Conservation (phyloP, 2,797 vertebrate genomes). For the Gastrophryne carolinensis region DNA sequence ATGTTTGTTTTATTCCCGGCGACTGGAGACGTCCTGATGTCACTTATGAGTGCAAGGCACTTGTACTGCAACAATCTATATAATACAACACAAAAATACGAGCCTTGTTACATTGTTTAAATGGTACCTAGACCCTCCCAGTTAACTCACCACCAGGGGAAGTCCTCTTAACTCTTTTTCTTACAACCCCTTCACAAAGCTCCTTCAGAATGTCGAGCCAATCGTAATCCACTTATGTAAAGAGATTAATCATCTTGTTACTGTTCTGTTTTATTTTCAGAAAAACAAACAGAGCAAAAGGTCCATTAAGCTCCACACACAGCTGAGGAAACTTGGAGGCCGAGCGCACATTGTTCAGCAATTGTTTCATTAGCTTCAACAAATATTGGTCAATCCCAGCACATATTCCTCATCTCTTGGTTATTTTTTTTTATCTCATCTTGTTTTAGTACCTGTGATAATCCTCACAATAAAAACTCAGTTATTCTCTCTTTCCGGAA, state of each 20-base stretch:
- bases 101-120: neutral
- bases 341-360: slow-evolving; percentile 8
- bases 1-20: neutral
- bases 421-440: neutral
- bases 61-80: neutral
- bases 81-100: neutral
- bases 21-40: neutral
- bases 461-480: neutral
- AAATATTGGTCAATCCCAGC: slow-evolving; percentile 22
- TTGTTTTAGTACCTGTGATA: neutral
- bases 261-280: slow-evolving; percentile 40
- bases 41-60: neutral
- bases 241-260: slow-evolving; percentile 42
- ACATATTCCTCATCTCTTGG: slow-evolving; percentile 11
- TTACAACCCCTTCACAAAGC: neutral
- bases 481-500: neutral
- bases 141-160: no score
- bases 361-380: slow-evolving; percentile 34
- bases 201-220: neutral
- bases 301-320: slow-evolving; percentile 20
- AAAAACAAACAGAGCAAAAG: slow-evolving; percentile 34
- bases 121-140: no score
- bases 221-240: slow-evolving; percentile 1
- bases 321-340: neutral
- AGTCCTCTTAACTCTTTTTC: neutral